Conservation (phyloP, 2,888 invertebrate species). For the Brachynemurus nebulosus region DNA sequence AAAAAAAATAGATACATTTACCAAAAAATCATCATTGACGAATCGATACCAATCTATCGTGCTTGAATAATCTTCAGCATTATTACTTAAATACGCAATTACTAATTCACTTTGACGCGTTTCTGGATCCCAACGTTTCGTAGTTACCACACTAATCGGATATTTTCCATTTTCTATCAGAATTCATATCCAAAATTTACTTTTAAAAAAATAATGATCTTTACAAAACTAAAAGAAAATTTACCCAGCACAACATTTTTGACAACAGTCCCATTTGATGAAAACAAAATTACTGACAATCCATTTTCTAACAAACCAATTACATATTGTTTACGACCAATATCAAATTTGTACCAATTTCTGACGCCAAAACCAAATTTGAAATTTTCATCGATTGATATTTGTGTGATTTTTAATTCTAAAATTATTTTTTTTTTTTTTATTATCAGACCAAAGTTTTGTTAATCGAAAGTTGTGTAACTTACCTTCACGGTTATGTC, state of each 20-base stretch:
- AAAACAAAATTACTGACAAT: background rate
- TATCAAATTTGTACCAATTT: slow-evolving; percentile 21
- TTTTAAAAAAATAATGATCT: too few relatives aligned
- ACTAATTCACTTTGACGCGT: slow-evolving; percentile 17
- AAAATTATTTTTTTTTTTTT: slow-evolving; percentile 14
- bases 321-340: slow-evolving; percentile 18
- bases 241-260: slow-evolving; percentile 1
- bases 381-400: slow-evolving; percentile 17
- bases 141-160: background rate
- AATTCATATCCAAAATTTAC: background rate
- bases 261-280: slow-evolving; percentile 4
- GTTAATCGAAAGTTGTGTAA: background rate
- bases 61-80: slow-evolving; percentile 12
- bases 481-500: slow-evolving; percentile 30
- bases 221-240: background rate
- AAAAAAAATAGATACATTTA: slow-evolving; percentile 11
- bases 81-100: slow-evolving; percentile 22
- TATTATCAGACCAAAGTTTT: background rate
- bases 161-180: background rate
- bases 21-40: slow-evolving; percentile 18
- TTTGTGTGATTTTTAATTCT: slow-evolving; percentile 21
- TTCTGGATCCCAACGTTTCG: background rate
- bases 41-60: slow-evolving; percentile 27
- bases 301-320: slow-evolving; percentile 15
- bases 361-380: slow-evolving; percentile 16